Evolutionary conservation across 30 jellyfish, hydroid and myxozoan genomes (phyloP).

Genomic region (Catostylus mosaicus): DNA sequence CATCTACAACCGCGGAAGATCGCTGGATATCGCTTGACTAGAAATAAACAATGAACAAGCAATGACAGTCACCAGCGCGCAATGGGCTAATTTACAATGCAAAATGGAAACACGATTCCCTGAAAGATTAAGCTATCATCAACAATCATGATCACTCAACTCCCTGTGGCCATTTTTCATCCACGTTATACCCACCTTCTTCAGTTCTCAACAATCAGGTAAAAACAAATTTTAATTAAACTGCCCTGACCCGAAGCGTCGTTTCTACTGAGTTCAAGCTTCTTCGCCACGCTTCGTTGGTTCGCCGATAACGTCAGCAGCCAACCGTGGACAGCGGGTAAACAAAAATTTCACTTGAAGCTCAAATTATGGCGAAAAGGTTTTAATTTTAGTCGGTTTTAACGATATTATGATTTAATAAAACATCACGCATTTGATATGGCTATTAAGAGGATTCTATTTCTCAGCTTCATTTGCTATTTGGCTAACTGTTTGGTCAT

Average conservation of each 20-base stretch:
- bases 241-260: constrained; percentile 65
- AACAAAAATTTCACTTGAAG: background rate
- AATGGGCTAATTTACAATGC: too few species aligned
- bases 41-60: too few species aligned
- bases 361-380: constrained; percentile 13
- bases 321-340: constrained; percentile 64
- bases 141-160: too few species aligned
- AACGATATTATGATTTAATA: constrained; percentile 4
- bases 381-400: background rate
- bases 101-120: too few species aligned
- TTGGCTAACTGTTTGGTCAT: background rate
- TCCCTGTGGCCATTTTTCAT: background rate
- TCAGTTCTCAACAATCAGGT: too few species aligned
- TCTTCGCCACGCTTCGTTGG: constrained; percentile 54
- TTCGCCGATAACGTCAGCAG: constrained; percentile 48
- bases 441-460: background rate
- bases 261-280: constrained; percentile 27
- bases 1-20: too few species aligned
- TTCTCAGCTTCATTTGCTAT: background rate
- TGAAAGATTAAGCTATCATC: too few species aligned
- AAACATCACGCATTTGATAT: background rate
- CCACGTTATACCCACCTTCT: background rate
- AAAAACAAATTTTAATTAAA: constrained; percentile 1
- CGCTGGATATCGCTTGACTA: too few species aligned
- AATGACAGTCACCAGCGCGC: too few species aligned